Conservation (phyloP, 2,113 vertebrate species). For the Oplegnathus fasciatus region DNA sequence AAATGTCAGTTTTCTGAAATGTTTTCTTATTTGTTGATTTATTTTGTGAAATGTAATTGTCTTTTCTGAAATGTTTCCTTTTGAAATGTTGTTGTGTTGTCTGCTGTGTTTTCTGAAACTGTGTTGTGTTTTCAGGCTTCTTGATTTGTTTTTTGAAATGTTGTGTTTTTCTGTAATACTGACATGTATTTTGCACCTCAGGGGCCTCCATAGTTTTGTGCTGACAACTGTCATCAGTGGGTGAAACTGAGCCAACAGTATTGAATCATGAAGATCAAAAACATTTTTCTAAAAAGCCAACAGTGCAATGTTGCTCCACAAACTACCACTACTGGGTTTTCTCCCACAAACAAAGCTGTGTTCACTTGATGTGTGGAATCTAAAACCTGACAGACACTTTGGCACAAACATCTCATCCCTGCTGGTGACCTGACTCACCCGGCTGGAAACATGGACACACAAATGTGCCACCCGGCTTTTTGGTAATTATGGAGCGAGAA, state of each 20-base stretch:
- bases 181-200: not conserved
- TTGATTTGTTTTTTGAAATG: not conserved
- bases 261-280: not conserved
- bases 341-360: not conserved
- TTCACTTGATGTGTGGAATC: not conserved
- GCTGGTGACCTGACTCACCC: slow-evolving; percentile 20
- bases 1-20: not conserved
- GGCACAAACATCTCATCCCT: slow-evolving; percentile 1
- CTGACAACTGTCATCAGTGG: not conserved
- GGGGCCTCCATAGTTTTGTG: not conserved
- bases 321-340: not conserved
- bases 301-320: not conserved
- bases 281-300: not conserved
- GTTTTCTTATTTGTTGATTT: not conserved
- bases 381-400: slow-evolving; percentile 13
- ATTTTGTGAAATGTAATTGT: not conserved
- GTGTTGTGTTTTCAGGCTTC: not conserved
- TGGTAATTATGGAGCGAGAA: slow-evolving; percentile 54
- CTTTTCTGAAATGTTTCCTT: not conserved
- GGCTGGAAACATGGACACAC: not conserved
- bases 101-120: not conserved
- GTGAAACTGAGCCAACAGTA: not conserved
- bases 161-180: too few species aligned
- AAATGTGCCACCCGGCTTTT: not conserved
- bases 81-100: too few species aligned